Evolutionary conservation across 2,113 vertebrate genomes (phyloP).

Genomic region (Plectropomus leopardus): DNA sequence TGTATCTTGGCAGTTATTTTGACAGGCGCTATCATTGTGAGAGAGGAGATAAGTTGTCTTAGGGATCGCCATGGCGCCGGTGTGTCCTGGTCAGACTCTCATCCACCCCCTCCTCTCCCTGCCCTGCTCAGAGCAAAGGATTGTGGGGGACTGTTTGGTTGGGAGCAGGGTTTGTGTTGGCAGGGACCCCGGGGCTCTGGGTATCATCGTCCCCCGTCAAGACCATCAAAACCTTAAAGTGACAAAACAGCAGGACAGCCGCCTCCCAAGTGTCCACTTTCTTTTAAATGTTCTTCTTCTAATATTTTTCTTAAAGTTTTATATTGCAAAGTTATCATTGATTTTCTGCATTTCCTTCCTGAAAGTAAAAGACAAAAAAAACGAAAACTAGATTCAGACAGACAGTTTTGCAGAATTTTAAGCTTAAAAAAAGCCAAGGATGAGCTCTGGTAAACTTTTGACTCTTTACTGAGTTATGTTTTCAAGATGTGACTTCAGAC

Average conservation of each 20-base stretch:
- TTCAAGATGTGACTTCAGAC: constrained; percentile 73
- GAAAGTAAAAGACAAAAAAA: not conserved
- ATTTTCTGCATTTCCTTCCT: not conserved
- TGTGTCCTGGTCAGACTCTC: constrained; percentile 80
- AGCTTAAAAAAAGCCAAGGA: constrained; percentile 47
- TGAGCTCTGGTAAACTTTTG: constrained; percentile 65
- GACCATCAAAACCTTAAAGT: constrained; percentile 46
- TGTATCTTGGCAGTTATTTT: constrained; percentile 88
- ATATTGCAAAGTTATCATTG: not conserved
- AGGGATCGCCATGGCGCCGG: constrained; percentile 86
- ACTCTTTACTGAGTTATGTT: constrained; percentile 63
- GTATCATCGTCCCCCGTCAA: constrained; percentile 70
- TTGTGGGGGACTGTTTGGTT: constrained; percentile 62
- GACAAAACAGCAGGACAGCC: constrained; percentile 8
- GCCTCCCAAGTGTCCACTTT: not conserved
- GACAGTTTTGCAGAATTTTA: constrained; percentile 36
- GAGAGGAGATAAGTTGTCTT: constrained; percentile 86
- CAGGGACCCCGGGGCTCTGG: constrained; percentile 74
- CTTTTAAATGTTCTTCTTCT: not conserved
- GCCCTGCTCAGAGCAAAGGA: constrained; percentile 67
- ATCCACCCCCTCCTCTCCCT: constrained; percentile 48
- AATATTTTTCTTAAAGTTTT: not conserved
- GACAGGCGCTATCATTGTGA: constrained; percentile 86
- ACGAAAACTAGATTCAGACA: not conserved
- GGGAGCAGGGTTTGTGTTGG: constrained; percentile 82